Evolutionary conservation across 2,113 vertebrate genomes (phyloP), one percentile per base, ranked within the genome.

Genomic region (Mola mola): DNA sequence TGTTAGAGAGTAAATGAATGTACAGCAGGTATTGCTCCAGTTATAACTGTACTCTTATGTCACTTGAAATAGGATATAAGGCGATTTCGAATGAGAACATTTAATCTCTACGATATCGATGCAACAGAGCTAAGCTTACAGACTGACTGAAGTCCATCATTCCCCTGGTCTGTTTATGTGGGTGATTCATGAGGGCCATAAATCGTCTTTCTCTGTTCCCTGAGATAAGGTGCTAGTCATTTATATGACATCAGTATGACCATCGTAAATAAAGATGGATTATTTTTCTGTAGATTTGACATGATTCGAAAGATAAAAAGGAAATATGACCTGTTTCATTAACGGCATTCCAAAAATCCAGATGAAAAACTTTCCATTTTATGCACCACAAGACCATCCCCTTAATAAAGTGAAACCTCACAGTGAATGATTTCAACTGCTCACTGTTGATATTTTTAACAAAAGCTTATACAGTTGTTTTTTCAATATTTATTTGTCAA

Each of bases 221-320:
- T 17, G 46, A 69, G 70, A 86, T 83, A 85, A 78, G 78, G 53
- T 53, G 20, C 43, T 34, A 52, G 72, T 73, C 55, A 77, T 78
- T 75, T 75, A 76, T 76, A 64, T 63, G 65, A 60, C 81, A 71
- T 9, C 11, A 41, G 42, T 51, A 75, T 34, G 48, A 52, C 61
- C 4, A 15, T 66, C 65, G 46, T 81, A 75, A 75, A 82, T 78
- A 66, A 11, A 43, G 33, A 11, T 33, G 19, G n/a, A 31, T 28
- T 66, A 51, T 67, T 73, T 34, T 34, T 15, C 37, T 17, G 37
- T 60, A 20, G 36, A 66, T 62, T 67, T 42, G 16, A n/a, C n/a
- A 38, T 40, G 19, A 24, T 70, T 43, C 22, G 19, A 42, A 66
- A 69, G 46, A 57, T 44, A 65, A 55, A 63, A 55, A 16, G 5